Conservation (phyloP, 2,888 invertebrate genomes). For the Crioceris asparagi region DNA sequence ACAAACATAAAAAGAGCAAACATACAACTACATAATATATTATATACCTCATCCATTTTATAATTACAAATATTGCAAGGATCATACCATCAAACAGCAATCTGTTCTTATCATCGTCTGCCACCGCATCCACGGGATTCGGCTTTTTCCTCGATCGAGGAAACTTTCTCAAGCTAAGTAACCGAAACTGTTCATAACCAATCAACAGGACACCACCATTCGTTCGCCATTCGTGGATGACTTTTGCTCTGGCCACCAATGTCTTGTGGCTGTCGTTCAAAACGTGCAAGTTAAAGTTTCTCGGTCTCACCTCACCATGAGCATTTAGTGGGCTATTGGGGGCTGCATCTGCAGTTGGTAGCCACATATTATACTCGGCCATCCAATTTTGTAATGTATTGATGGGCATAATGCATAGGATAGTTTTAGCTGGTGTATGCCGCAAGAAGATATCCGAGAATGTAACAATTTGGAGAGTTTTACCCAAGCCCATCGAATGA, state of each 20-base stretch:
- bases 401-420: slow-evolving; percentile 95
- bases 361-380: slow-evolving; percentile 96
- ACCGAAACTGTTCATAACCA: slow-evolving; percentile 92
- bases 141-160: slow-evolving; percentile 50
- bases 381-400: slow-evolving; percentile 98
- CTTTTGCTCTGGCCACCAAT: slow-evolving; percentile 74
- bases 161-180: slow-evolving; percentile 70
- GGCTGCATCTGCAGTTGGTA: slow-evolving; percentile 55
- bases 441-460: slow-evolving; percentile 94
- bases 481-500: slow-evolving; percentile 99
- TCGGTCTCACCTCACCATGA: slow-evolving; percentile 58
- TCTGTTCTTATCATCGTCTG: slow-evolving; percentile 54
- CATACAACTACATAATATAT: no score
- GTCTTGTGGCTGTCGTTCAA: slow-evolving; percentile 93
- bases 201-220: slow-evolving; percentile 90
- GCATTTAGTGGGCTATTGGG: slow-evolving; percentile 41
- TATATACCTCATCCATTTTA: no score
- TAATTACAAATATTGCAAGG: no score
- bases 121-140: slow-evolving; percentile 36
- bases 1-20: no score
- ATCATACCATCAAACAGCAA: slow-evolving; percentile 60
- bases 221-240: slow-evolving; percentile 75
- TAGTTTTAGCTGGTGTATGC: slow-evolving; percentile 77
- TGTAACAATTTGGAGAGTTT: slow-evolving; percentile 87
- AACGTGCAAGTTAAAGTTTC: slow-evolving; percentile 80